A percentile compares a stretch with the other conserved stretches of the same genome.
These are phyloP conservation scores for Plagodis dolabraria DNA, from an alignment of 2,888 invertebrate genomes.

Conservation along the genomic window DNA sequence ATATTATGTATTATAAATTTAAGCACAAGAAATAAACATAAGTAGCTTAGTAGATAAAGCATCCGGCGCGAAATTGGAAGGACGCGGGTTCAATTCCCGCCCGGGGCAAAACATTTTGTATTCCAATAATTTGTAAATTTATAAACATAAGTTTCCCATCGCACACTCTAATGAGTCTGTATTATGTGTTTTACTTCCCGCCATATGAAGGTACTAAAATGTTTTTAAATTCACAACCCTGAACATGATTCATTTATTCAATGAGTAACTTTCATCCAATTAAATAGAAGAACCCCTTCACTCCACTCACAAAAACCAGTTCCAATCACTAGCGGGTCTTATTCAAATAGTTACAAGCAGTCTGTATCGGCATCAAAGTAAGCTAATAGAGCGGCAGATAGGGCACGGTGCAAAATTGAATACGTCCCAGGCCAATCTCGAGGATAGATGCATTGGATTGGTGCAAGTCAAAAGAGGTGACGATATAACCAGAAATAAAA, in stretches of 20 bases:
- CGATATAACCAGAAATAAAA: not conserved
- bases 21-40: too few relatives aligned
- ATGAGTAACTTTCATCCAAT: constrained; percentile 14
- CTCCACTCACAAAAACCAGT: constrained; percentile 7
- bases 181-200: too few relatives aligned
- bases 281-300: constrained; percentile 5
- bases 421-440: constrained; percentile 79
- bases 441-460: constrained; percentile 62
- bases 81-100: too few relatives aligned
- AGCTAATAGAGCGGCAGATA: constrained; percentile 77
- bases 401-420: constrained; percentile 79
- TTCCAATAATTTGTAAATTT: too few relatives aligned
- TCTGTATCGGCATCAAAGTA: constrained; percentile 46
- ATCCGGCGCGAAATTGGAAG: too few relatives aligned
- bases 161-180: too few relatives aligned
- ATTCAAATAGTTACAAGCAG: constrained; percentile 44
- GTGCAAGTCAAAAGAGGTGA: constrained; percentile 21
- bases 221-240: not conserved
- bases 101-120: too few relatives aligned
- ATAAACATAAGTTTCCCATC: too few relatives aligned
- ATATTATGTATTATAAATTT: too few relatives aligned
- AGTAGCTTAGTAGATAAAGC: too few relatives aligned
- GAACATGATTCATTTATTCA: not conserved
- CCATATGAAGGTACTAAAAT: too few relatives aligned
- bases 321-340: constrained; percentile 17